Base-by-base conservation (phyloP, 2,113 vertebrate species). In the Proteles cristata region DNA sequence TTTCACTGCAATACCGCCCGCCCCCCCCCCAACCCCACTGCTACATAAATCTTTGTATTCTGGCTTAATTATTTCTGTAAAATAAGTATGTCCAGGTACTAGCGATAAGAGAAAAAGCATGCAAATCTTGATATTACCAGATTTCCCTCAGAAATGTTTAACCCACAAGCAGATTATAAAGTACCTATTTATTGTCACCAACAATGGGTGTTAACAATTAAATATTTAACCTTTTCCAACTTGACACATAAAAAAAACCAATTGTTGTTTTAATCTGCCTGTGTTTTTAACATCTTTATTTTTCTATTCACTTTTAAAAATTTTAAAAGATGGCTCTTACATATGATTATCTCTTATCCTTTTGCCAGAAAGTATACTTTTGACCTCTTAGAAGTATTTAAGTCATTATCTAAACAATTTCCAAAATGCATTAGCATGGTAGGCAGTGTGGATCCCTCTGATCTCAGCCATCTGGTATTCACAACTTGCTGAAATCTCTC, bases 181-280 rank as follows among this genome's bases (percentile, higher is more conserved):
- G 50, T 82, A n/a, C 26, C 23, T 55, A 6, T 79, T 91, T 79
- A 21, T 61, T 11, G 28, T 93, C 90, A 68, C 45, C 1, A 68
- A 63, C n/a, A 68, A 82, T 4, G 26, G 9, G n/a, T 39, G 39
- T 61, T 93, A 86, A 50, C 9, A 82, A 35, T 69, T 43, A 88
- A 89, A 82, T 92, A 82, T 83, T 92, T 79, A 66, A 66, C 87
- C 7, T 86, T 83, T 96, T 94, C 63, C 25, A 90, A 55, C 53
- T 61, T 85, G 25, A 55, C 39, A 68, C 16, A 11, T 5, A 25
- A 73, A 85, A 50, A 66, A 87, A 88, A 82, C 25, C 77, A 35
- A 28, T 58, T 26, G 19, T 21, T 85, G 6, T 25, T 74, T 90
- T 69, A 50, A 73, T n/a, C 71, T 80, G 28, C 10, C 63, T 65